These are phyloP conservation scores for Metaphire vulgaris DNA, from an alignment of 1,140 invertebrate species.

Conservation along the genomic window DNA sequence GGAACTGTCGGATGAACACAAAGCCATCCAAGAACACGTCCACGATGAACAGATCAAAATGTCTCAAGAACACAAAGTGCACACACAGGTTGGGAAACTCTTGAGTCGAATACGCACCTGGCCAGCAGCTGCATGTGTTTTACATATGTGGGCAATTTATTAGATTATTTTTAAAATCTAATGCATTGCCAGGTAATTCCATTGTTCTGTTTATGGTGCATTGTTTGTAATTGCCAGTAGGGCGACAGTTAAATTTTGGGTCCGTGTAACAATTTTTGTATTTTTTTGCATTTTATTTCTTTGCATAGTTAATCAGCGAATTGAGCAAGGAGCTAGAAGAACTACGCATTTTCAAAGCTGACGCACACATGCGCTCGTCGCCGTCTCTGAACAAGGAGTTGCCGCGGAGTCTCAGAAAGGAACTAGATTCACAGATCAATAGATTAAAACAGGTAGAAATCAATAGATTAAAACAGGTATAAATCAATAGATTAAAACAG, in stretches of 20 bases:
- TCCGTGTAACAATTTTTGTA: slow-evolving; percentile 21
- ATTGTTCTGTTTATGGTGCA: no score
- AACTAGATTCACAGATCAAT: slow-evolving; percentile 56
- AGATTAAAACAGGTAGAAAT: slow-evolving; percentile 56
- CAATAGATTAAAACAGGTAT: slow-evolving; percentile 45
- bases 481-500: not conserved
- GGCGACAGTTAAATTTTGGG: no score
- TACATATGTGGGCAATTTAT: no score
- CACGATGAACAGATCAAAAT: slow-evolving; percentile 58
- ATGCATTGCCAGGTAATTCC: no score
- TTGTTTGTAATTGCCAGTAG: no score
- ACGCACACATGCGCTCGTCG: slow-evolving; percentile 26
- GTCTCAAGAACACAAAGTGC: slow-evolving; percentile 47
- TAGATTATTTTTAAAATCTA: no score
- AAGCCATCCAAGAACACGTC: slow-evolving; percentile 55
- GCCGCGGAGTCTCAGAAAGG: slow-evolving; percentile 42
- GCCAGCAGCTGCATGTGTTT: no score
- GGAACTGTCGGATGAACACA: slow-evolving; percentile 57
- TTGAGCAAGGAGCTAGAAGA: slow-evolving; percentile 51
- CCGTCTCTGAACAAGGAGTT: slow-evolving; percentile 45
- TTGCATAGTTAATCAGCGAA: slow-evolving; percentile 48
- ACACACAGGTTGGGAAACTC: slow-evolving; percentile 46
- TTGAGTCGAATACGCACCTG: no score
- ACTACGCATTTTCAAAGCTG: slow-evolving; percentile 41
- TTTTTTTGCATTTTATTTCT: slow-evolving; percentile 31